phyloP scores from a whole-genome alignment of 2,797 vertebrate species.

The Anabacerthia variegaticeps region DNA sequence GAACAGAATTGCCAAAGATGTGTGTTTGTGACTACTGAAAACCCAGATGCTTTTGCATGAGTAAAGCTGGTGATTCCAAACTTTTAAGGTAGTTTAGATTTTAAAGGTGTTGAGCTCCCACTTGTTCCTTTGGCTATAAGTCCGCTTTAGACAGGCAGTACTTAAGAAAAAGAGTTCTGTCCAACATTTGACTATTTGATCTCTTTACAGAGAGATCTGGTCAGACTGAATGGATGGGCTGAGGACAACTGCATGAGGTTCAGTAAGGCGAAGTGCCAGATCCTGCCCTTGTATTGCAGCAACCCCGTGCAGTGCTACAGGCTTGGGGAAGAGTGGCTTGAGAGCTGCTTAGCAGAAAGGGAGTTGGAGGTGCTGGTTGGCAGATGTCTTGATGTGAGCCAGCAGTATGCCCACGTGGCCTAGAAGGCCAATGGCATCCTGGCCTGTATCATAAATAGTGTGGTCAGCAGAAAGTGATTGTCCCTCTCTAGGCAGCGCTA shows the following conservation, averaged over 20 bases:
- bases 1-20: not conserved
- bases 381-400: not conserved
- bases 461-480: not conserved
- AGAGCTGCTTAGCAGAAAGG: not conserved
- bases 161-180: not conserved
- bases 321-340: not conserved
- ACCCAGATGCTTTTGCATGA: not conserved
- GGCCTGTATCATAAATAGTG: not conserved
- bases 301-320: fast-evolving
- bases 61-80: not conserved
- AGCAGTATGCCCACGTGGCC: not conserved
- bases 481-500: not conserved
- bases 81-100: not conserved
- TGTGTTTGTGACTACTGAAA: not conserved
- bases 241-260: not conserved
- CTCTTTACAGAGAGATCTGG: not conserved
- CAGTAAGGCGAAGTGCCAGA: not conserved
- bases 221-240: not conserved
- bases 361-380: not conserved
- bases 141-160: not conserved
- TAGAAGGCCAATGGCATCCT: not conserved
- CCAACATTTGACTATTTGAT: not conserved
- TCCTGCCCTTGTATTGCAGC: not conserved
- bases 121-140: not conserved
- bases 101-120: not conserved